These are phyloP conservation scores for Steatornis caripensis DNA, from an alignment of 2,113 vertebrate species.

Conservation along the genomic window DNA sequence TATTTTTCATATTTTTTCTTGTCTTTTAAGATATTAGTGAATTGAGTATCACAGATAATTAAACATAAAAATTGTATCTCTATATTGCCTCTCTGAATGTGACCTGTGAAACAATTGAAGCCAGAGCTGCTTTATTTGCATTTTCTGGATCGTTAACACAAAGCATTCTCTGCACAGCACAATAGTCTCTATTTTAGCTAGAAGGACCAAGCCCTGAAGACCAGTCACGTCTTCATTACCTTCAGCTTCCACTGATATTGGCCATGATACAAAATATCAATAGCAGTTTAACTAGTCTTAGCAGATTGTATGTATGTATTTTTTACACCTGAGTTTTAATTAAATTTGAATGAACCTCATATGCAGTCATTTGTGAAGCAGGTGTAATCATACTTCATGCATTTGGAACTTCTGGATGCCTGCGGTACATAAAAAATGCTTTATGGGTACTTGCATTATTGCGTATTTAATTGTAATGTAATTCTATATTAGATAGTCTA, in stretches of 20 bases:
- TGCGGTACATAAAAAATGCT: conserved; percentile 43
- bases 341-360: conserved; percentile 29
- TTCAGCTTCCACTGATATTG: background rate
- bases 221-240: background rate
- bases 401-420: conserved; percentile 56
- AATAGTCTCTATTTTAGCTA: background rate
- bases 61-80: background rate
- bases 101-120: background rate
- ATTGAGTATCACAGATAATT: background rate
- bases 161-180: background rate
- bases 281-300: conserved; percentile 15
- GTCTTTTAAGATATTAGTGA: background rate
- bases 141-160: conserved; percentile 16
- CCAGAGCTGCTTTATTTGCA: background rate
- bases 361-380: conserved; percentile 28
- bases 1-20: background rate
- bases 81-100: background rate
- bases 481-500: conserved; percentile 66
- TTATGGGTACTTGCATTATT: conserved; percentile 53
- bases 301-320: background rate
- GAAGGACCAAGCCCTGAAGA: background rate
- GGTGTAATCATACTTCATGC: conserved; percentile 52
- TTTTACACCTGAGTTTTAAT: conserved; percentile 54
- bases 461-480: conserved; percentile 70
- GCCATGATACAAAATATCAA: background rate